Evolutionary conservation across 2,888 invertebrate species (phyloP).

Genomic region (Tridacna gigas): DNA sequence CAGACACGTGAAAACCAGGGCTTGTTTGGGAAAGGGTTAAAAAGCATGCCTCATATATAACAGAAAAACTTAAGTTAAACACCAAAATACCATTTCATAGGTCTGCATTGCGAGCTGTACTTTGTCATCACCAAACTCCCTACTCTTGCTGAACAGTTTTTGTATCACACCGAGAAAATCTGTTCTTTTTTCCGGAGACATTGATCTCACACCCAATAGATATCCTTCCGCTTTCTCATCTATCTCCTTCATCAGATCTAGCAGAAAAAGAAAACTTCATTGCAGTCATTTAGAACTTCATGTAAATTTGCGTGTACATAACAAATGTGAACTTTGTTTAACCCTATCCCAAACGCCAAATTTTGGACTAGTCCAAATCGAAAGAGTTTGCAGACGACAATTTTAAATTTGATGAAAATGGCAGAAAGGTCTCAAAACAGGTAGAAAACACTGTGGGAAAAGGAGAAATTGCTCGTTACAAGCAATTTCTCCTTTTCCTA

Average conservation of each 20-base stretch:
- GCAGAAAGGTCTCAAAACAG: too few relatives aligned
- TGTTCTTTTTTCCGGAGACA: constrained; percentile 92
- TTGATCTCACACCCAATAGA: constrained; percentile 90
- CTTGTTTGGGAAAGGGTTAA: too few relatives aligned
- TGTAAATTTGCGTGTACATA: neutral
- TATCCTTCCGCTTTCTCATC: constrained; percentile 94
- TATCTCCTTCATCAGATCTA: constrained; percentile 91
- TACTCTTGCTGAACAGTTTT: constrained; percentile 95
- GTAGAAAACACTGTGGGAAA: too few relatives aligned
- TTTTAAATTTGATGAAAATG: neutral
- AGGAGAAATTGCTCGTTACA: too few relatives aligned
- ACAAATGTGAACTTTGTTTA: neutral
- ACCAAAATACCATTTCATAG: constrained; percentile 91
- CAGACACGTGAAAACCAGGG: too few relatives aligned
- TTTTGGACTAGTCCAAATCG: too few relatives aligned
- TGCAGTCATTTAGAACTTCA: neutral
- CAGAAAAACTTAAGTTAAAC: neutral
- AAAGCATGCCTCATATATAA: too few relatives aligned
- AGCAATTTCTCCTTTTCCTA: too few relatives aligned
- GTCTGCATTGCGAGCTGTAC: constrained; percentile 99
- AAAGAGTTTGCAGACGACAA: neutral
- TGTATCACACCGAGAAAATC: constrained; percentile 92
- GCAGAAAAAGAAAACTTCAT: neutral
- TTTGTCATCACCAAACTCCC: constrained; percentile 98
- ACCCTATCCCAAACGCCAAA: neutral